These are phyloP conservation scores for Strix uralensis DNA, from an alignment of 2,113 vertebrate genomes.

Conservation along the genomic window DNA sequence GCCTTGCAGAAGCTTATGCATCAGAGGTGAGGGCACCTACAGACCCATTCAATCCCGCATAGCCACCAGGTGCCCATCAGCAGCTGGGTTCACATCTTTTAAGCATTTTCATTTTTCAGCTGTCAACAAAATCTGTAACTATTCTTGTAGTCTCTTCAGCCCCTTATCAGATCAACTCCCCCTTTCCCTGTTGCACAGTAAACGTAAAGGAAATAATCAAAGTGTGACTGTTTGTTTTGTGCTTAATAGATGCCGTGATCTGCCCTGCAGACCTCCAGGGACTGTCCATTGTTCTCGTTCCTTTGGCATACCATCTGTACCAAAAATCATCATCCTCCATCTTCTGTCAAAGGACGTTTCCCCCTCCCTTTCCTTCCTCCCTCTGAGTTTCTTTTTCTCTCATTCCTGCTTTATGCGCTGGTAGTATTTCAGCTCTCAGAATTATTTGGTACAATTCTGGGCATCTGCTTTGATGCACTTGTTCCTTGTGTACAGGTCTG, in stretches of 20 bases:
- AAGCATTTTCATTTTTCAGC: not conserved
- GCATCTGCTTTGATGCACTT: not conserved
- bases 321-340: not conserved
- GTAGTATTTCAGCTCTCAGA: not conserved
- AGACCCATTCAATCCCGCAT: not conserved
- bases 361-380: not conserved
- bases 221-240: not conserved
- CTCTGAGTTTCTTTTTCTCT: not conserved
- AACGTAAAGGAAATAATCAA: not conserved
- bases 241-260: not conserved
- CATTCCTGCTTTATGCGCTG: not conserved
- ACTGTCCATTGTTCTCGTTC: not conserved
- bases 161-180: not conserved
- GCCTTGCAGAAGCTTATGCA: not conserved
- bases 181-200: not conserved
- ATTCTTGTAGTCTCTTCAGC: not conserved
- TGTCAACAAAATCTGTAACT: not conserved
- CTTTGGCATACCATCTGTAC: not conserved
- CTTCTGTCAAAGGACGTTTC: not conserved
- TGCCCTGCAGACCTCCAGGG: not conserved
- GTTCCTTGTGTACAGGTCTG: rapidly evolving
- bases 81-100: not conserved
- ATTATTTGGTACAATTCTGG: not conserved
- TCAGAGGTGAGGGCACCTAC: not conserved
- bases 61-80: not conserved